phyloP scores from a whole-genome alignment of 1,140 invertebrate genomes.

The Pteromalus puparum region DNA sequence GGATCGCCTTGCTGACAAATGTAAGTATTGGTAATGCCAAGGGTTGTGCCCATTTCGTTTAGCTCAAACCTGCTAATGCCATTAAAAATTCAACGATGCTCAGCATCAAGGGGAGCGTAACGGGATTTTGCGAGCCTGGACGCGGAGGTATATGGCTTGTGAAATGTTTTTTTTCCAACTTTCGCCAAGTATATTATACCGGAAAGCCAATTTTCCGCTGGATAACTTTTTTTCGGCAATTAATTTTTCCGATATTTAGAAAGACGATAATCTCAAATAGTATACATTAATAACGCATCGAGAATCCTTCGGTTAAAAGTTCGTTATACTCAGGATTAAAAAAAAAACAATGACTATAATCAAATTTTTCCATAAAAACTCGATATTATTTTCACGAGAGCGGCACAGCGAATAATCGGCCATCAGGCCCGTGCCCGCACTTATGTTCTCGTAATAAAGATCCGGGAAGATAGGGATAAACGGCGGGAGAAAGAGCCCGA shows the following conservation, averaged over 20 bases:
- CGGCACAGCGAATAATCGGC: slow-evolving; percentile 56
- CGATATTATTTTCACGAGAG: slow-evolving; percentile 25
- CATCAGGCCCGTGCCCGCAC: slow-evolving; percentile 59
- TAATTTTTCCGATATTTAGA: slow-evolving; percentile 16
- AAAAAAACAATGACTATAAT: slow-evolving; percentile 20
- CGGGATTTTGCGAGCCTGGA: not conserved
- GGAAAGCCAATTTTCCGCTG: slow-evolving; percentile 26
- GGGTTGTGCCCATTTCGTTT: slow-evolving; percentile 60
- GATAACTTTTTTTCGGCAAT: slow-evolving; percentile 32
- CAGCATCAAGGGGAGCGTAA: slow-evolving; percentile 31
- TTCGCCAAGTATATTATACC: not conserved
- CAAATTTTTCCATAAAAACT: slow-evolving; percentile 15
- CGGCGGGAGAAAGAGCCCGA: slow-evolving; percentile 43
- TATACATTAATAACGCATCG: no score
- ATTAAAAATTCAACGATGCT: slow-evolving; percentile 53
- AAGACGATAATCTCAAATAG: no score
- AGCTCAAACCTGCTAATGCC: slow-evolving; percentile 48
- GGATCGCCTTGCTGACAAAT: slow-evolving; percentile 62
- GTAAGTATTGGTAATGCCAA: slow-evolving; percentile 63
- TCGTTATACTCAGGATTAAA: not conserved
- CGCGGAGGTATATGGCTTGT: not conserved
- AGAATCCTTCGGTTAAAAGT: not conserved
- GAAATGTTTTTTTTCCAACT: slow-evolving; percentile 39
- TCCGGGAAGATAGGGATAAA: slow-evolving; percentile 61
- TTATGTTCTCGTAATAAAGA: slow-evolving; percentile 60